Base-by-base conservation (phyloP, 2,888 invertebrate species). In the Auanema sp. region DNA sequence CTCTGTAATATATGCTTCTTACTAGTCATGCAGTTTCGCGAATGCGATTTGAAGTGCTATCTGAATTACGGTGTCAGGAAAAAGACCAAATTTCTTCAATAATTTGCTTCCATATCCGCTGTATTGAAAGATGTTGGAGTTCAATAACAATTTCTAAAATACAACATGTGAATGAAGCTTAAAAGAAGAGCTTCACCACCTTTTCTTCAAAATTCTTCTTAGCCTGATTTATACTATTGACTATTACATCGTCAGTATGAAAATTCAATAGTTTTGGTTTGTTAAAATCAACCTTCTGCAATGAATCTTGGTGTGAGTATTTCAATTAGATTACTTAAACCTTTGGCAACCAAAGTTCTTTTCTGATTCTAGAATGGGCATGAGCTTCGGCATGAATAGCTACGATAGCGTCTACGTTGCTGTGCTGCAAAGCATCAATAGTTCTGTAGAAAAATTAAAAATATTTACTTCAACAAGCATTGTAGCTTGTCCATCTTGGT, bases 51-150 rank as follows among this genome's bases (percentile, higher is more conserved):
- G 89, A 66, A 89, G 81, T 1, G 87, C 85, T 70, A 89, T 84
- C 84, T 89, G 89, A 6, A 89, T 84, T 76, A 87, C 88, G 0
- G 89, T 87, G 78, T 89, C 89, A 1, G 89, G 89, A 80, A 89
- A 89, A 40, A 89, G 77, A 54, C 86, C 86, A 42, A 83, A 79
- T 0, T 76, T 73, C 67, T 88, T 87, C 57, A 89, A 84, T 53
- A 84, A 10, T 10, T 44, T 47, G 49, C 69, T 74, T 11, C 69
- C 72, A 55, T 57, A 72, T 0, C 55, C 64, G 10, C 21, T 59
- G 53, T 51, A 71, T 4, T 54, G 51, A 21, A 63, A 44, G 16
- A 64, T 55, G 18, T 47, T 42, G 10, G 52, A 42, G 12, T 61
- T 49, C 53, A 52, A 43, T 12, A 43, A n/a, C 0, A 18, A 25